Base-by-base conservation (phyloP, 2,113 vertebrate genomes). In the Paralichthys olivaceus region DNA sequence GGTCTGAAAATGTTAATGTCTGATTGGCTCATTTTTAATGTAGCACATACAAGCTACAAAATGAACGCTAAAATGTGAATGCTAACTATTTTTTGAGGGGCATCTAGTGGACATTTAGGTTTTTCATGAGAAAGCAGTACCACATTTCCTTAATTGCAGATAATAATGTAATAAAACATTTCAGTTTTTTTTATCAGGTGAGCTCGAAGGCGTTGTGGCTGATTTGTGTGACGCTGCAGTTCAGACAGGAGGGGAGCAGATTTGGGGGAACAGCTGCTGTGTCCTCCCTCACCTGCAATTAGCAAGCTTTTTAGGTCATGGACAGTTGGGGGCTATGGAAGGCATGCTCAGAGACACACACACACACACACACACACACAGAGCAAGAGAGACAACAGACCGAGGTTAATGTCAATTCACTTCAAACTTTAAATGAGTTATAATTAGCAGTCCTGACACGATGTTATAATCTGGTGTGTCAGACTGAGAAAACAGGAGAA, bases 241-340 rank as follows among this genome's bases (percentile, higher is more conserved):
- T 72, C 26, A 69, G 43, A 67, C 63, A 22, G 54, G 69, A 69
- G 56, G 51, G 32, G 2, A 47, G 61, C 62, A 73, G 75, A 80
- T 77, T 77, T 69, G 58, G 28, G 80, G 55, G 75, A 90, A 81
- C 90, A 91, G 87, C 85, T 90, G 90, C 74, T 83, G 72, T 67
- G 67, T 84, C 72, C 73, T 77, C 69, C 37, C 83, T 90, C 82
- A 90, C 90, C 90, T 92, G 90, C 81, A 87, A 89, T 90, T 89
- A 90, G 82, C 72, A 65, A 64, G 71, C 60, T 89, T 89, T 92
- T 80, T 92, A 85, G 92, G 90, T 92, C 90, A 89, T 29, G 34
- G 75, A 84, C 69, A 71, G 87, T 90, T 92, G 56, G 86, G 67
- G 88, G 84, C 86, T 66, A 88, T 43, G 49, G 83, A 86, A 67